Evolutionary conservation across 2,113 vertebrate species (phyloP), one percentile per base, ranked within the genome.

Genomic region (Petrocephalus microphthalmus): DNA sequence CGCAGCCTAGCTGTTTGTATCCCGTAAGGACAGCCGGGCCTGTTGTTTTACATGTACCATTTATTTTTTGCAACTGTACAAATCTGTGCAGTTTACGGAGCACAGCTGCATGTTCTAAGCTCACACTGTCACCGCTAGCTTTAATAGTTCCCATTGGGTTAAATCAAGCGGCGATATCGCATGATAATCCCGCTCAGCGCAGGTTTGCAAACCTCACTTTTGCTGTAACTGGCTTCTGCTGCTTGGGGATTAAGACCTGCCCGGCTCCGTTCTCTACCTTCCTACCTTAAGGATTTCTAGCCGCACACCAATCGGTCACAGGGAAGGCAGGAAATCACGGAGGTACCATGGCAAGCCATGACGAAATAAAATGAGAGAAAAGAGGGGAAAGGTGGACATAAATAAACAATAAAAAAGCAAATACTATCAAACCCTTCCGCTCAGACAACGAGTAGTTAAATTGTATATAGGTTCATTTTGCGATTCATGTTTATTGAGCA

Each of bases 51-150:
- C 71, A 78, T 42, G 29, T 78, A 19, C 17, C 71, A 15, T 78
- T 78, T 78, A 78, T 78, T 78, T 67, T 37, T 20, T 42, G 71
- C 71, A 19, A 78, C 71, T 78, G 71, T 78, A 78, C 71, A 78
- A 78, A 78, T 42, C 29, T 78, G 33, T 42, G 29, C 71, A 78
- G 71, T 78, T 78, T 78, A 20, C 6, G 71, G 17, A 19, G 33
- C 5, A 1, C 71, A 19, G 33, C 33, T 8, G 8, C n/a, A 49
- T 83, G 45, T 45, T 11, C 37, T 49, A 83, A 45, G 45, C 81
- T 42, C 71, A 78, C 71, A 42, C 33, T 78, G 71, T 49, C 81
- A 83, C 20, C 3, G 2, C 33, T 47, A 11, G 22, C 81, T 83
- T 45, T 83, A 83, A 45, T 83, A 42, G 81, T 49, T 83, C 81